Base-by-base conservation (phyloP, 2,113 vertebrate genomes). In the Hipposideros armiger region DNA sequence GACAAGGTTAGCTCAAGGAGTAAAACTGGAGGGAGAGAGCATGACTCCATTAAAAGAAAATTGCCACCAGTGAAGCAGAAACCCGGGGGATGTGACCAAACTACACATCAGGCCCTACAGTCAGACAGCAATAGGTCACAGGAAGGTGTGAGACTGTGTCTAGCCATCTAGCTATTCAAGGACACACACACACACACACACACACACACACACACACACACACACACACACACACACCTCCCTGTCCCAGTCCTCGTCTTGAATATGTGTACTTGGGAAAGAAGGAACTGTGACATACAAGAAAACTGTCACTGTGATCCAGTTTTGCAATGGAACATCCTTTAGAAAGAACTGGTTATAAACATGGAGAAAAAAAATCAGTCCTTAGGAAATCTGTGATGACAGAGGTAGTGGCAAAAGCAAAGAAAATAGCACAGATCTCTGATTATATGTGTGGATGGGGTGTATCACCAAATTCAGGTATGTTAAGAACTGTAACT, bases 271-370 rank as follows among this genome's bases (percentile, higher is more conserved):
- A 45, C 42, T 87, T 93, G 36, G 24, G 19, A 90, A 90, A 78
- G 28, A 50, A 20, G 26, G 7, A 32, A 82, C 30, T 42, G 11
- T 47, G 11, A 9, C 22, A 45, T 20, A 76, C 0, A 66, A 20
- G 30, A 64, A 87, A 26, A 42, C 2, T 26, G 24, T 84, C 52
- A 24, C 2, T 52, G 5, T 26, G 32, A 69, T 10, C 19, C 7
- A 56, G 17, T 54, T 66, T 90, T 66, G 9, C 28, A 50, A 1
- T 52, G 13, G 22, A 15, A 40, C 11, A 60, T 58, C 11, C 19
- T 81, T 73, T 70, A 58, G 9, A 89, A 94, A 76, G n/a, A 84
- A 47, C 22, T 78, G n/a, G 40, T 50, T 60, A 13, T 69, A 47
- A 67, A 47, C 26, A 15, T 62, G 2, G 13, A 83, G 22, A 42